Base-by-base conservation (phyloP, 2,797 vertebrate species). In the Xenopus petersii region DNA sequence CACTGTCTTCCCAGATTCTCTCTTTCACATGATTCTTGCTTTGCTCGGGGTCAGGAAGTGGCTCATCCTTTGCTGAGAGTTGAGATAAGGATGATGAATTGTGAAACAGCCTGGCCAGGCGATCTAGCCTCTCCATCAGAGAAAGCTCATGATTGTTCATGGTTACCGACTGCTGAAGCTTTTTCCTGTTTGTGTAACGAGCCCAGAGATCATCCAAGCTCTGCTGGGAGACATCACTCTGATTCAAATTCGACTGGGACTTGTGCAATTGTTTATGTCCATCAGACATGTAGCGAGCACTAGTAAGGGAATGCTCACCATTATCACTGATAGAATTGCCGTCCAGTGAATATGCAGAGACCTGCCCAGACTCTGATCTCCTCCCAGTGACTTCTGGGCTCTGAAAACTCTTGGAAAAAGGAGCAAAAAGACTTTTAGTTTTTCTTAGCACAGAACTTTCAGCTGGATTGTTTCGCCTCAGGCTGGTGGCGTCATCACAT, bases 61-160 rank as follows among this genome's bases (percentile, higher is more conserved):
- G 51, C 0, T 70, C 79, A 0, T 73, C 58, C 10, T 59, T 49
- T 2, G 74, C 48, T 0, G 79, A 26, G 0, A 56, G 42, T 1
- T 89, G 77, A 0, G 82, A 75, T 60, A 83, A 79, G 6, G 81
- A 80, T 36, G 84, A 1, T 2, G 88, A 90, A 67, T 84, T 85
- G 11, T 94, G 91, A 71, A 98, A 91, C n/a, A 96, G 84, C 47
- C 86, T 92, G 26, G 95, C 93, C 81, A 98, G 85, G 0, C 90
- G 90, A 12, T 98, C 94, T 0, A 99, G 87, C 12, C 95, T 90
- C 42, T 96, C 91, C 80, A 98, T 86, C 10, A 98, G 86, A 2
- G 92, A 89, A 0, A 90, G 71, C 33, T 96, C 93, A 7, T 84
- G 70, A 0, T 66, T 80, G 0, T 13, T 55, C 56, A 36, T 58